Percentiles rank a stretch among this genome's conserved stretches.
Evolutionary conservation across 2,888 invertebrate genomes (phyloP).

Genomic region (Drosophila prostipennis): DNA sequence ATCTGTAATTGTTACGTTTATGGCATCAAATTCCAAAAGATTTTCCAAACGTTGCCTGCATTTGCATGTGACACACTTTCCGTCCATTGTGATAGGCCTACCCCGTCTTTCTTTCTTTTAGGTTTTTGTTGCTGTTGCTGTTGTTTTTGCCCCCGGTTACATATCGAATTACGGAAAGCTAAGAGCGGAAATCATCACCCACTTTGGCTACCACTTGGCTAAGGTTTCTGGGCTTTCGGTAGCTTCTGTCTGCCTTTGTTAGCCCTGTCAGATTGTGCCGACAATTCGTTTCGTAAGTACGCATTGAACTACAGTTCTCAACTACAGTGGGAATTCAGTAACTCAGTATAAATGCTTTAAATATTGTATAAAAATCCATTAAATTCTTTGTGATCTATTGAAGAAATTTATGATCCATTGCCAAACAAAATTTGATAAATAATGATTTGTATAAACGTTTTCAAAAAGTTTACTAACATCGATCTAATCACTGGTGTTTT

Average conservation of each 20-base stretch:
- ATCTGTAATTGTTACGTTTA: slow-evolving; percentile 61
- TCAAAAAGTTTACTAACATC: too few species aligned
- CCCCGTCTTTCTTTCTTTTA: not conserved
- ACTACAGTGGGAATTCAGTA: not conserved
- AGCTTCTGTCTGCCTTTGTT: slow-evolving; percentile 23
- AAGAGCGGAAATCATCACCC: slow-evolving; percentile 64
- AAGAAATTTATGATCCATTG: too few species aligned
- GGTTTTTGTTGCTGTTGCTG: not conserved
- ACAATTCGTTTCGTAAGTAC: slow-evolving; percentile 6
- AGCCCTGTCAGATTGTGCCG: slow-evolving; percentile 30
- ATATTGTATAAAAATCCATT: too few species aligned
- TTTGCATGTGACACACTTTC: slow-evolving; percentile 76
- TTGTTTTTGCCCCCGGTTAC: slow-evolving; percentile 31
- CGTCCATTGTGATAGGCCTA: slow-evolving; percentile 49
- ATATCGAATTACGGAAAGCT: slow-evolving; percentile 65
- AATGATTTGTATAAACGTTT: too few species aligned
- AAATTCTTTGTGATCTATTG: too few species aligned
- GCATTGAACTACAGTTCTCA: not conserved
- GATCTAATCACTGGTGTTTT: too few species aligned
- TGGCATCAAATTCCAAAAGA: slow-evolving; percentile 68
- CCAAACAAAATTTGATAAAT: too few species aligned
- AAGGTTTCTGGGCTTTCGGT: slow-evolving; percentile 28
- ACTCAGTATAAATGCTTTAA: not conserved
- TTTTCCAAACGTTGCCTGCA: slow-evolving; percentile 52
- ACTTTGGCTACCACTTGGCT: slow-evolving; percentile 47